Evolutionary conservation across 2,888 invertebrate species (phyloP), one percentile per base, ranked within the genome.

Genomic region (Aproaerema taeniolella): DNA sequence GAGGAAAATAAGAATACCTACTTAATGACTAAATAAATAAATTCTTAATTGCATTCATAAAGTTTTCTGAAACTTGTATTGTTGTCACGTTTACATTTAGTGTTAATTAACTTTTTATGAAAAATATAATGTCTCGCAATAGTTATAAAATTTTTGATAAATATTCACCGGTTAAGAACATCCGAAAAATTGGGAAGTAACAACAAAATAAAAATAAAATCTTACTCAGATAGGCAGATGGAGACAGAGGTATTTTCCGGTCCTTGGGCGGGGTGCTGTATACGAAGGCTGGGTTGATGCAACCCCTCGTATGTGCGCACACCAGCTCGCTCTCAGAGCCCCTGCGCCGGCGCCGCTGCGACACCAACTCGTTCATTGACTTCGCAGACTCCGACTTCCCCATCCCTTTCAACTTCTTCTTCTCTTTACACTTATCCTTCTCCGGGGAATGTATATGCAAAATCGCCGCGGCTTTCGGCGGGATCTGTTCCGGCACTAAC

Each of bases 391-490:
- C 85, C 1, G 79, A 80, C 52, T 81, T 82, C 20, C 74, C 79
- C 57, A 80, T 67, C 14, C 60, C 69, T 46, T 77, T 83, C 45
- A 78, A 59, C 42, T 74, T 80, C 49, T 74, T 82, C 63, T 77
- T 81, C 42, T 58, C 61, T 43, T 74, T 81, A 7, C 68, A 70
- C 39, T 17, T 17, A 4, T 33, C 32, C 16, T 53, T 69, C 33
- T 68, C 72, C 13, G 83, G 81, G 13, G 83, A 79, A 43, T 89
- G 88, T 44, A 91, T 89, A 45, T 90, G 89, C 31, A 90, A 58
- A 17, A 90, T 60, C 2, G 89, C 89, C 1, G 90, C 90, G 1
- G 90, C 90, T 66, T 91, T 90, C 0, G 90, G 89, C 5, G 90
- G 89, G 45, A 90, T 87, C 45, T 77, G 76, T 24, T 86, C 76